phyloP scores from a whole-genome alignment of 2,888 invertebrate genomes.

The Slavum lentiscoides region DNA sequence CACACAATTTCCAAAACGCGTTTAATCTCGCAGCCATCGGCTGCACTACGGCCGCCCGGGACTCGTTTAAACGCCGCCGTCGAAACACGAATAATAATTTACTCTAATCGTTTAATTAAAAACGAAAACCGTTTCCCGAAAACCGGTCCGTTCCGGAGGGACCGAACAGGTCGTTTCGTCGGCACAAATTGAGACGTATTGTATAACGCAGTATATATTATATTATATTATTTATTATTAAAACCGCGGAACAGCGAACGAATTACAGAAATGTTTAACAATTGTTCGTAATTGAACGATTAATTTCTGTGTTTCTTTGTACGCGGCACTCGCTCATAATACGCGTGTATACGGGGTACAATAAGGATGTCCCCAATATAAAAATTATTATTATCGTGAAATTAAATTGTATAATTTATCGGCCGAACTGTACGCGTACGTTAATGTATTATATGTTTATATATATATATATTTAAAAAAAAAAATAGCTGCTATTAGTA shows the following conservation, averaged over 20 bases:
- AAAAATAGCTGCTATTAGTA: no score
- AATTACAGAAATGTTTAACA: conserved; percentile 33
- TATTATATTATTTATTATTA: background rate
- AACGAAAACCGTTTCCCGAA: background rate
- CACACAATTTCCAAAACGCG: background rate
- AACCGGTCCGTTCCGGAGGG: background rate
- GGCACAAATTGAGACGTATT: conserved; percentile 16
- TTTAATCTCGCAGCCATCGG: background rate
- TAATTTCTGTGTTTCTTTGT: conserved; percentile 36
- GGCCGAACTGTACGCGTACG: no score
- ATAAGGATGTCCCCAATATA: conserved; percentile 46
- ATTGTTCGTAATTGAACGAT: conserved; percentile 43
- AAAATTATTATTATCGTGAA: conserved; percentile 11
- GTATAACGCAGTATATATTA: background rate
- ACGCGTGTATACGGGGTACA: background rate
- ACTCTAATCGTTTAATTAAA: background rate
- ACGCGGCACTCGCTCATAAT: background rate
- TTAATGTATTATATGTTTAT: no score
- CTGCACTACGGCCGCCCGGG: no score
- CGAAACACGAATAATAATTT: background rate
- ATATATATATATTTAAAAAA: no score
- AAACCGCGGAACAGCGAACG: background rate
- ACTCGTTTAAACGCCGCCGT: no score
- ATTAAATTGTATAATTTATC: no score
- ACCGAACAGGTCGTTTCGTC: background rate